Conservation (phyloP, 2,113 vertebrate species). For the Hyperopisus bebe region DNA sequence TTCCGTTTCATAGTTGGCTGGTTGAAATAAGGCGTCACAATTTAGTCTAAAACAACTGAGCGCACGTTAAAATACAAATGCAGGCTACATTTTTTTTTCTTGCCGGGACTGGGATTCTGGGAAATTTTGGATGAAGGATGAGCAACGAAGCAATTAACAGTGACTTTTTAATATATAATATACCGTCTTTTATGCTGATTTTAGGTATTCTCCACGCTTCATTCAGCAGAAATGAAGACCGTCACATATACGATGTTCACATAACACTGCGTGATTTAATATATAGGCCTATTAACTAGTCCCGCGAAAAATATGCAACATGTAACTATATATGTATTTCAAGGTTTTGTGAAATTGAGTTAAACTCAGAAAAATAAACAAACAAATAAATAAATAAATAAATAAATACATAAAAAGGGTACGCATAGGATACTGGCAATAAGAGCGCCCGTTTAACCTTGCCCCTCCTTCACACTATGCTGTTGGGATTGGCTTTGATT, state of each 20-base stretch:
- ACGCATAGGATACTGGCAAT: background rate
- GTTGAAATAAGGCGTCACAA: background rate
- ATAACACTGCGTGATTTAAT: background rate
- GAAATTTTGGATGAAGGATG: background rate
- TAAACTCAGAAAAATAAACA: background rate
- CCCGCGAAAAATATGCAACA: background rate
- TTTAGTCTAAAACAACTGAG: background rate
- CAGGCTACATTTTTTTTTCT: background rate
- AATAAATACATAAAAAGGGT: background rate
- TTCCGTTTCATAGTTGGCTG: background rate
- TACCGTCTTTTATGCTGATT: background rate
- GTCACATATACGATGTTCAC: background rate
- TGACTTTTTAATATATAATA: background rate
- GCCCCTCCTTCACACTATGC: slow-evolving; percentile 8
- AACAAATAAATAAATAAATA: background rate
- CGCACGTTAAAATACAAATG: background rate
- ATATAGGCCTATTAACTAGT: background rate
- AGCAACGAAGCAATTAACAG: background rate
- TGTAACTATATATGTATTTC: background rate
- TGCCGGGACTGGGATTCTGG: background rate
- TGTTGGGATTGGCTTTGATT: slow-evolving; percentile 10
- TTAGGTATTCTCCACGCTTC: background rate
- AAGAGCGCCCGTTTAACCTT: background rate
- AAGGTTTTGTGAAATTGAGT: background rate
- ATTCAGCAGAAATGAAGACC: background rate